Evolutionary conservation across 2,888 invertebrate genomes (phyloP), one percentile per base, ranked within the genome.

Genomic region (Drosophila setosimentum): DNA sequence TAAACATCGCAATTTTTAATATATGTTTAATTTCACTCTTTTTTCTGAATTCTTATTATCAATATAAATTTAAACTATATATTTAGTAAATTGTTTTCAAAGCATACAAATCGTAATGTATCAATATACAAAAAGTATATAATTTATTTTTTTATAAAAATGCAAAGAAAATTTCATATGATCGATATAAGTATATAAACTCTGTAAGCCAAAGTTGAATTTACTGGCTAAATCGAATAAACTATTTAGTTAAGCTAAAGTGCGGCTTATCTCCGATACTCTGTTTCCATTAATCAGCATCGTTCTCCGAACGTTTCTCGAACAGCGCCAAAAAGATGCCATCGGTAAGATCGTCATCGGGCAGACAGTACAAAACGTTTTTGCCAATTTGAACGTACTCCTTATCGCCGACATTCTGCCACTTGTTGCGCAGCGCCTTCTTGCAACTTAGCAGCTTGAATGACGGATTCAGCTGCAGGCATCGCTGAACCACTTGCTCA

Each of bases 301-400:
- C 76, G 13, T 42, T 61, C 0, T 72, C 82, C 1, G 49, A 65
- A 1, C 80, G 75, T 55, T 95, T 94, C 92, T 97, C 97, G 85
- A 99, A 96, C 59, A 98, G 95, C 1, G 99, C 98, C 40, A 99
- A 95, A 93, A 99, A 99, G 93, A 99, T 99, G 3, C 99, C 99
- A 92, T 97, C 98, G 0, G 98, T 98, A 7, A 95, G 93, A 93
- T 98, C 98, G 0, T 94, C 93, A 7, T 96, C 95, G 0, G 97
- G 96, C 78, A 94, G 95, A 0, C 97, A 95, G 90, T 98, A 96
- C 48, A 99, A 91, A 91, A 98, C 98, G 74, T 95, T 95, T 10
- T 95, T 94, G 5, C 96, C 96, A 88, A 96, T 94, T 61, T 95
- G 95, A 0, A 94, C 94, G 82, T 95, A 96, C 80, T 95, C 94